These are phyloP conservation scores for Parasteatoda tepidariorum DNA, from an alignment of 1,140 invertebrate genomes.

Conservation along the genomic window DNA sequence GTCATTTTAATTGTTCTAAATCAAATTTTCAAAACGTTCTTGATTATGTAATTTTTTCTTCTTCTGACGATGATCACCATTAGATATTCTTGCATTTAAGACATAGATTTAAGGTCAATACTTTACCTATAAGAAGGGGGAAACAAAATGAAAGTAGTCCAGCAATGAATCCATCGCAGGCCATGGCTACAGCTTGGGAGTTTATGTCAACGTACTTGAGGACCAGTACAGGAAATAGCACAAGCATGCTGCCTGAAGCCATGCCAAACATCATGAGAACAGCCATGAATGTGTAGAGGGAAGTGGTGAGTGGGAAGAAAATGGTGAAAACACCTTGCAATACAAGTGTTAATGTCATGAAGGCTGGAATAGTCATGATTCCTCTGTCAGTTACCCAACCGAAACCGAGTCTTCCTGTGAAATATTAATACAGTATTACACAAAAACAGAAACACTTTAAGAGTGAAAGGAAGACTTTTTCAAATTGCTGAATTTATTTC, in stretches of 20 bases:
- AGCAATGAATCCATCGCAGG: slow-evolving; percentile 27
- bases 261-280: slow-evolving; percentile 16
- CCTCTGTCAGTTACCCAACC: slow-evolving; percentile 43
- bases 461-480: too few species aligned
- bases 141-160: slow-evolving; percentile 45
- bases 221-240: slow-evolving; percentile 62
- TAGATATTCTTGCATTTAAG: too few species aligned
- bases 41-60: too few species aligned
- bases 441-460: too few species aligned
- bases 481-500: too few species aligned
- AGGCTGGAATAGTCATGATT: slow-evolving; percentile 14
- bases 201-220: slow-evolving; percentile 58
- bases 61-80: too few species aligned
- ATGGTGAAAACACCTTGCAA: slow-evolving; percentile 15
- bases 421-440: too few species aligned
- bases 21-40: too few species aligned
- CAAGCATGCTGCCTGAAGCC: slow-evolving; percentile 11
- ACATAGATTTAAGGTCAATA: too few species aligned
- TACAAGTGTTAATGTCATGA: slow-evolving; percentile 17
- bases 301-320: slow-evolving; percentile 19
- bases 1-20: too few species aligned
- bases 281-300: background rate
- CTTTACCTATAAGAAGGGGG: slow-evolving; percentile 59
- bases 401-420: slow-evolving; percentile 30
- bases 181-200: slow-evolving; percentile 40